These are phyloP conservation scores for Drosophila quadrilineata DNA, from an alignment of 1,140 invertebrate species.

Conservation along the genomic window DNA sequence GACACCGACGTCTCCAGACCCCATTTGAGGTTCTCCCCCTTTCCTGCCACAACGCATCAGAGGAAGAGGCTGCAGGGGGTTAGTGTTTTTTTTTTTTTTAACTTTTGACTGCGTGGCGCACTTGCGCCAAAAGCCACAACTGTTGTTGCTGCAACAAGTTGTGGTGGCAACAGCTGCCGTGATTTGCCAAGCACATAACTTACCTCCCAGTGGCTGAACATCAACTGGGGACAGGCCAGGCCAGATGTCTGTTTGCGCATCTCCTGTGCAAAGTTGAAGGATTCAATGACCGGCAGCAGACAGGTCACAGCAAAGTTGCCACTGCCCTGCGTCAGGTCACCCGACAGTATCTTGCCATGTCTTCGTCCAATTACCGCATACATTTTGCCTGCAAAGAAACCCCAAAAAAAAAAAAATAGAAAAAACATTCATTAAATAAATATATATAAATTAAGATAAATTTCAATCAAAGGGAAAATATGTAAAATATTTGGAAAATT, in stretches of 20 bases:
- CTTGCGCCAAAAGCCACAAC: conserved; percentile 35
- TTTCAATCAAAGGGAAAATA: too few species aligned
- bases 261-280: conserved; percentile 96
- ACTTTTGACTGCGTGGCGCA: conserved; percentile 34
- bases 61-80: not conserved
- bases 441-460: not conserved
- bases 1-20: too few species aligned
- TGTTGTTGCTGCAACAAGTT: conserved; percentile 1
- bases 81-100: too few species aligned
- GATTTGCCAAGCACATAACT: conserved; percentile 72
- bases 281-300: conserved; percentile 96
- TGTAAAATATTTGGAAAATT: too few species aligned
- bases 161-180: conserved; percentile 6
- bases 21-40: too few species aligned
- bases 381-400: conserved; percentile 88
- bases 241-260: conserved; percentile 97
- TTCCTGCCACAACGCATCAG: too few species aligned
- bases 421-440: not conserved
- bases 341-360: conserved; percentile 93
- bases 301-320: conserved; percentile 94
- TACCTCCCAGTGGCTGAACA: conserved; percentile 99
- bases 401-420: conserved; percentile 1
- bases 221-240: conserved; percentile 95
- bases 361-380: conserved; percentile 95
- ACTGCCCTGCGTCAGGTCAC: conserved; percentile 93